Conservation (phyloP, 2,888 invertebrate genomes). For the Nemotelus pantherinus region DNA sequence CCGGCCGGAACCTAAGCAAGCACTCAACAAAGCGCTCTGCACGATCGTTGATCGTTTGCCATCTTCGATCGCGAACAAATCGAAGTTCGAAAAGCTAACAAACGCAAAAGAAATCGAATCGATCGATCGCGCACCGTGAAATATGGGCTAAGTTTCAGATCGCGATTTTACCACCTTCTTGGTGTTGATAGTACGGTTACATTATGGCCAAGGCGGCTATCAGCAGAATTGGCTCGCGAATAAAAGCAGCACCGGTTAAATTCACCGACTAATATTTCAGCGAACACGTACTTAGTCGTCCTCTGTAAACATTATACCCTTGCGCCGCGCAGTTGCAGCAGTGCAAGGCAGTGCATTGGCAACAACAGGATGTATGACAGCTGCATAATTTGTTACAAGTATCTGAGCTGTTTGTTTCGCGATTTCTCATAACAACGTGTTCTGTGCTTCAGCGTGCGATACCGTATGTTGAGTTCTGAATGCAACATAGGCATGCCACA, state of each 20-base stretch:
- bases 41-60: conserved; percentile 46
- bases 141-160: conserved; percentile 31
- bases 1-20: background rate
- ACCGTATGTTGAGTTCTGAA: conserved; percentile 45
- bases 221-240: background rate
- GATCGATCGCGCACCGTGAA: conserved; percentile 3
- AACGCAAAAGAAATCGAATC: conserved; percentile 4
- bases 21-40: background rate
- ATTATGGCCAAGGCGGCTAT: conserved; percentile 3
- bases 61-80: conserved; percentile 41
- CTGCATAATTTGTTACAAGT: conserved; percentile 51
- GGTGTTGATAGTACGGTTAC: background rate
- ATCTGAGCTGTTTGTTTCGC: conserved; percentile 43
- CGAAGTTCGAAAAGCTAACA: conserved; percentile 15
- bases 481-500: conserved; percentile 31
- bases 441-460: conserved; percentile 45
- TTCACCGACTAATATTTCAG: conserved; percentile 12
- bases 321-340: background rate
- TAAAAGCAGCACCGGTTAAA: background rate
- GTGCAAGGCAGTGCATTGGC: background rate
- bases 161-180: conserved; percentile 37
- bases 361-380: conserved; percentile 49
- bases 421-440: conserved; percentile 39
- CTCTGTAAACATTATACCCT: background rate
- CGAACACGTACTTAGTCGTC: conserved; percentile 27